Evolutionary conservation across 1,140 invertebrate species (phyloP), one percentile per base, ranked within the genome.

Genomic region (Sinonovacula constricta): DNA sequence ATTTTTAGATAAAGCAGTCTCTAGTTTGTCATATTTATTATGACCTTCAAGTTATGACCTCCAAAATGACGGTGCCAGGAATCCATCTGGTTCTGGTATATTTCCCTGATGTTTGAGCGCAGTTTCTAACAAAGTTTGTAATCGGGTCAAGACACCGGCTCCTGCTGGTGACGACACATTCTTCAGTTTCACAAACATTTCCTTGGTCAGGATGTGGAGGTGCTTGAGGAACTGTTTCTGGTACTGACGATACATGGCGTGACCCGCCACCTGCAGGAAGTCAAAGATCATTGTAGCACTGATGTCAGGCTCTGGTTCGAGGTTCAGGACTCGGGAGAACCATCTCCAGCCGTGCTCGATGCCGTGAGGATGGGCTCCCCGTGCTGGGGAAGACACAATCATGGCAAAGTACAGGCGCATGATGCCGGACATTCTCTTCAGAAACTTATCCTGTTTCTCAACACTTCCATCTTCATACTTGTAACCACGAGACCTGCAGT

Each of bases 391-490:
- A 53, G 92, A 91, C 3, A 96, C 93, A 70, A 96, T 93, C 28
- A 97, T 94, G 0, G 96, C 94, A 75, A 94, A 94, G 89, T 95
- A 95, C 0, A 98, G 91, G 81, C 94, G 92, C 85, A 96, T 94
- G 26, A 96, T 92, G 33, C 96, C 96, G 7, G 95, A 94, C 93
- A 97, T 96, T 51, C 90, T 83, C 87, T 95, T 96, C 12, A 97
- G 88, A 90, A 95, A 97, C 84, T 95, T 94, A 63, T 96, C 95
- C 82, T 96, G 95, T 60, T 94, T 93, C 86, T 97, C 96, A 33
- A 95, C 91, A 72, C 92, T 93, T 15, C 94, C 95, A 62, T 93
- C 93, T 81, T 84, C 83, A 82, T 93, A 91, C 15, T 83, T 86
- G 83, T 94, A 94, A 0, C 93, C 93, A n/a, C 92, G 81, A 63